Evolutionary conservation across 2,113 vertebrate genomes (phyloP).

Genomic region (Grus americana): DNA sequence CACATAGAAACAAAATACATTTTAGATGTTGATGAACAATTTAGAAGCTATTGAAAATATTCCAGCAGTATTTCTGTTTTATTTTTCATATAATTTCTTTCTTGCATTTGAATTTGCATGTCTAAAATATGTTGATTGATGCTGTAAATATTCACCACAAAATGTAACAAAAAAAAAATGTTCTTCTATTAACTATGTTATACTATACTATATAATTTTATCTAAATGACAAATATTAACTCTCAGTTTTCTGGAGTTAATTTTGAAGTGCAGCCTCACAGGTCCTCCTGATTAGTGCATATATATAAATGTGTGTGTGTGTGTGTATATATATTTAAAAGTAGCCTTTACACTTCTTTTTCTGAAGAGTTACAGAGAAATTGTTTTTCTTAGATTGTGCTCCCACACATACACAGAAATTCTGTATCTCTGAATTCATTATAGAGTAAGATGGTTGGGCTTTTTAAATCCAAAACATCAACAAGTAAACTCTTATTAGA

Average conservation of each 20-base stretch:
- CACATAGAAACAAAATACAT: slow-evolving; percentile 62
- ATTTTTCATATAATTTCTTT: slow-evolving; percentile 48
- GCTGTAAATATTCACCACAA: slow-evolving; percentile 63
- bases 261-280: neutral
- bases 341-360: neutral
- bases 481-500: neutral
- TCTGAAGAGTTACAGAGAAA: neutral
- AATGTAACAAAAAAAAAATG: slow-evolving; percentile 20
- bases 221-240: slow-evolving; percentile 22
- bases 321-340: neutral
- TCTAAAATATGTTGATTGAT: slow-evolving; percentile 63
- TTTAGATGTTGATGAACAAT: slow-evolving; percentile 65
- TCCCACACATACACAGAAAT: neutral
- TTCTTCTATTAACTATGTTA: neutral
- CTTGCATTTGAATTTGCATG: slow-evolving; percentile 62
- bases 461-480: neutral
- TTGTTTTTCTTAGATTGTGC: neutral
- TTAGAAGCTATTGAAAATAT: slow-evolving; percentile 68
- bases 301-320: neutral
- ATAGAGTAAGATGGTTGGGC: neutral
- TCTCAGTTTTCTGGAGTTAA: neutral
- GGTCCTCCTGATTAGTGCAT: neutral
- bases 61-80: slow-evolving; percentile 10
- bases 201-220: slow-evolving; percentile 24
- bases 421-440: neutral